Base-by-base conservation (phyloP, 2,888 invertebrate genomes). In the Calameuta filiformis region DNA sequence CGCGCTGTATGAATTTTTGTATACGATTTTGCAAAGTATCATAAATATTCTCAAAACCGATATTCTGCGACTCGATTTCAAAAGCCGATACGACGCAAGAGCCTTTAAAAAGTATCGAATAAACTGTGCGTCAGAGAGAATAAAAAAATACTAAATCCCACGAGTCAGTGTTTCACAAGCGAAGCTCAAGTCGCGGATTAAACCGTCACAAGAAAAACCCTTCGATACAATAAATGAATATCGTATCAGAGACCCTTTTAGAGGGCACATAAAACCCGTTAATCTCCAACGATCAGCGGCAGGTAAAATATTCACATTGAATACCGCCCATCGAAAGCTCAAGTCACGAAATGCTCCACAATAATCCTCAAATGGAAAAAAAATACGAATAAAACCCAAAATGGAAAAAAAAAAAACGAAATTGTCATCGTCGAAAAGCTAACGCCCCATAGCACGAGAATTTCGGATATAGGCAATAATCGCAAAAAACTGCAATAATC, bases 401-500 rank as follows among this genome's bases (percentile, higher is more conserved):
- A 23, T 1, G 40, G 23, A 15, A 23, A 56, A 37, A 12, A 12
- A 37, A 12, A 23, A 56, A 37, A n/a, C n/a, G n/a, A n/a, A 1
- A 33, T 37, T 23, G 0, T 23, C 15, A 40, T 2, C 15, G 15
- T 40, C 9, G 9, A 23, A 23, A 23, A 56, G 15, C 0, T 40
- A 12, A 23, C 23, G 40, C 23, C 15, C 15, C 23, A 9, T 1
- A 1, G 37, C 12, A 37, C 0, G 11, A 23, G 23, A 15, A 75
- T 77, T 80, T 82, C 80, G 76, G 74, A 78, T 85, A 79, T 81
- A 83, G 76, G 76, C 73, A 81, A 78, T 6, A 23, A 56, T 23
- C 56, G 6, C 23, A 23, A 23, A 56, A 23, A 40, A 33, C 3
- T 9, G 9, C 23, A 56, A 15, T 2, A 23, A 56, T 9, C 56